These are phyloP conservation scores for Protodeltote pygarga DNA, from an alignment of 2,888 invertebrate genomes.

Conservation along the genomic window DNA sequence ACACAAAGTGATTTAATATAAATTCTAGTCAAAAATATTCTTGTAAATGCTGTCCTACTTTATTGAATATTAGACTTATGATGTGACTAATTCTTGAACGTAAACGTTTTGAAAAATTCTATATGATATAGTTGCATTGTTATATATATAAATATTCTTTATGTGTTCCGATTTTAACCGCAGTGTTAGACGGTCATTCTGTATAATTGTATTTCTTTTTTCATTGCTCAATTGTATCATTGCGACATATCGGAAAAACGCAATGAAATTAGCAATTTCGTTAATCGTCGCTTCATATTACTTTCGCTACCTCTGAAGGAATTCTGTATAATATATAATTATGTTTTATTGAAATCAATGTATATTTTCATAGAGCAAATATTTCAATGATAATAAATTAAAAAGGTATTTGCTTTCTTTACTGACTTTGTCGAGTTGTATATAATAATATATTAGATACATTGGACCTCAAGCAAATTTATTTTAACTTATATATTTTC, in stretches of 20 bases:
- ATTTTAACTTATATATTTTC: constrained; percentile 21
- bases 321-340: constrained; percentile 14
- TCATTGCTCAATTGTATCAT: constrained; percentile 15
- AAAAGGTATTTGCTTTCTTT: constrained; percentile 1
- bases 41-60: constrained; percentile 15
- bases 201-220: too few species aligned
- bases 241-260: constrained; percentile 10
- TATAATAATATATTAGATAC: not conserved
- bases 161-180: not conserved
- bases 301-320: constrained; percentile 29
- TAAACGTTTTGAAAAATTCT: too few species aligned
- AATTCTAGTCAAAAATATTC: constrained; percentile 42
- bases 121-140: too few species aligned
- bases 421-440: not conserved
- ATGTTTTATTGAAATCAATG: not conserved
- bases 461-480: constrained; percentile 1
- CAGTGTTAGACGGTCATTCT: not conserved
- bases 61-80: constrained; percentile 5
- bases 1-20: constrained; percentile 11
- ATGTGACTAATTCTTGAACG: too few species aligned
- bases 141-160: constrained; percentile 5
- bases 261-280: not conserved
- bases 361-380: not conserved
- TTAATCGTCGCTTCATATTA: constrained; percentile 4
- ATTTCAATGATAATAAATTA: not conserved